Evolutionary conservation across 2,888 invertebrate genomes (phyloP), one percentile per base, ranked within the genome.

Genomic region (Stegophylla sp.): DNA sequence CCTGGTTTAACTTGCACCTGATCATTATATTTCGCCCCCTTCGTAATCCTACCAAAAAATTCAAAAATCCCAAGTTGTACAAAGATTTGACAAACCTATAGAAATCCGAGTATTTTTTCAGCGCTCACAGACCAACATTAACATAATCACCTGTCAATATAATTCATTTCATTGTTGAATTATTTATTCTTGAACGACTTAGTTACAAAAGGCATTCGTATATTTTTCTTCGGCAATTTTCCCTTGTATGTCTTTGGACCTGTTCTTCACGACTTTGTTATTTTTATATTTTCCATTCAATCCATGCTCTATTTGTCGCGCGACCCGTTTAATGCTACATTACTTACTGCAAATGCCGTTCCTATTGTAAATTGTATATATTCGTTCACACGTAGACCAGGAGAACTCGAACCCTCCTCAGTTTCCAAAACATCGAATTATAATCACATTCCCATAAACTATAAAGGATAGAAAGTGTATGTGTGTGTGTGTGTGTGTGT

Each of bases 101-200:
- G 73, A 74, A 74, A 74, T 63, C 73, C 61, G n/a, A 48, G 45
- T 74, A 74, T 63, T 61, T 61, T 74, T 61, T 74, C 74, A 51
- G 34, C 34, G 63, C 43, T 45, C 73, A 17, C 28, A 48, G 48
- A 63, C 51, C 20, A 41, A 69, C 28, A 79, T 79, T 79, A 79
- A 59, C 79, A 79, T 79, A 69, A 79, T 79, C 79, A 48, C 79
- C 79, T 69, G 79, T 79, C 79, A 69, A 79, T 79, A 79, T 69
- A 61, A 79, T 79, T 79, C 79, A 61, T 79, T 61, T 79, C 48
- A 61, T 67, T 69, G 79, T 79, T 79, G 79, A 69, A 79, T 79
- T 79, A 79, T 79, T 69, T 77, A 69, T 79, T 63, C 51, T 71
- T 41, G 59, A 63, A 79, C 63, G 71, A 79, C 59, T 79, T 71